A percentile compares a stretch with the other conserved stretches of the same genome.
These are phyloP conservation scores for Platyrinchus mystaceus DNA, from an alignment of 2,797 vertebrate genomes.

Conservation along the genomic window DNA sequence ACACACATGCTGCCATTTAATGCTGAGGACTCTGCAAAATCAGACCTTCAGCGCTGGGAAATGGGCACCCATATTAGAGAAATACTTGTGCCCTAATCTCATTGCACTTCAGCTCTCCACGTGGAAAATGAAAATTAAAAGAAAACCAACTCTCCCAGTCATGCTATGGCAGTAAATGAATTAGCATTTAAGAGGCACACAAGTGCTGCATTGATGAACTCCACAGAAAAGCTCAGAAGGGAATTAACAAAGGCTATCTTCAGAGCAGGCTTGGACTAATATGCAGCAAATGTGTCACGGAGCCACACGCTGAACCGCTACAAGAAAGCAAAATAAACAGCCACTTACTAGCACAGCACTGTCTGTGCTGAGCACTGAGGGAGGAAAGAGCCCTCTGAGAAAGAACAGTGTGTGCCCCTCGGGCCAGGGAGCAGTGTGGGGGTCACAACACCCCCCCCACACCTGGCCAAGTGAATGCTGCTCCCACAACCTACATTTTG, in stretches of 20 bases:
- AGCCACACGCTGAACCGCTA: not conserved
- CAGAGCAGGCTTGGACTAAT: not conserved
- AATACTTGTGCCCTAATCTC: not conserved
- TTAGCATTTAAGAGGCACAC: not conserved
- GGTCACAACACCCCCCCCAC: not conserved
- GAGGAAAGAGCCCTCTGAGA: not conserved
- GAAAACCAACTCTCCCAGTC: not conserved
- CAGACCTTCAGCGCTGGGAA: not conserved
- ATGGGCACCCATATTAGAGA: not conserved
- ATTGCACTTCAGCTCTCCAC: not conserved
- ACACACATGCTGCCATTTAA: not conserved
- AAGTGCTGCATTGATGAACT: not conserved
- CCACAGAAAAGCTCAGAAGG: not conserved
- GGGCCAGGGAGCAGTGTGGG: accelerated
- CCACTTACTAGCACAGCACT: not conserved
- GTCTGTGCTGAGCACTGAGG: not conserved
- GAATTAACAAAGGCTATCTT: not conserved
- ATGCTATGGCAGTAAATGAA: not conserved
- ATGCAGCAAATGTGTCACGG: not conserved
- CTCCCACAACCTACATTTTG: not conserved
- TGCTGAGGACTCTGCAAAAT: not conserved
- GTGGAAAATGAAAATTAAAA: not conserved
- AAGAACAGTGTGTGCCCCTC: not conserved
- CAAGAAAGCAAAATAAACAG: not conserved
- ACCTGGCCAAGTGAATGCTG: not conserved